Base-by-base conservation (phyloP, 2,113 vertebrate species). In the Holacanthus passer region DNA sequence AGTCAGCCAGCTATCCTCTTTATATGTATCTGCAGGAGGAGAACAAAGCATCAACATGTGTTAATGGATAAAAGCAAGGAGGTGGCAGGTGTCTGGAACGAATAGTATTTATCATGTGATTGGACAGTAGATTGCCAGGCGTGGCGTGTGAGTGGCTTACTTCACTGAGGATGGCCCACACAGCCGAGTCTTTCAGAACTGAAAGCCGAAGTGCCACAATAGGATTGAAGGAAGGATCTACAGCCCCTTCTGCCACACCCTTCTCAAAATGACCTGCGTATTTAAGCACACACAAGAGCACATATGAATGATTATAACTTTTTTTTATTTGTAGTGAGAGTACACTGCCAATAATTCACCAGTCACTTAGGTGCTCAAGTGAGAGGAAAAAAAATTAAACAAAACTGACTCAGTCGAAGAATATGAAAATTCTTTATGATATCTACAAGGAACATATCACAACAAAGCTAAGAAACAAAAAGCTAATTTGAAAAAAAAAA, bases 131-230 rank as follows among this genome's bases (percentile, higher is more conserved):
- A 41, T 74, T 56, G 58, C n/a, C 53, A 17, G 22, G 24, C 5
- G 66, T 9, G 24, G 3, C 7, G 11, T 37, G 45, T 50, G 35
- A 52, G 5, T 70, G 52, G 52, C 96, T 95, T 88, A 99, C 98
- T 95, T 99, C 98, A 89, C 98, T 99, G 77, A 99, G 90, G 93
- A 99, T 99, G 81, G 96, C 97, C 98, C 98, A 99, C 8, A 99
- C 98, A 3, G 96, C 95, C 3, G 98, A 99, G 90, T 99, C 97
- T 87, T 97, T 97, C 90, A 96, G 93, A 50, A 99, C 96, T 0
- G 96, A 95, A 63, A 99, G 97, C 52, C 98, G 96, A 59, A 99
- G 95, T 14, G 97, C 97, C 88, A 97, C 50, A 85, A 98, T 91
- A 3, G 98, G 98, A 80, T 99, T 99, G 73, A 99, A 94, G 47